Conservation (phyloP, 2,113 vertebrate species). For the Leptobrachium ailaonicum region DNA sequence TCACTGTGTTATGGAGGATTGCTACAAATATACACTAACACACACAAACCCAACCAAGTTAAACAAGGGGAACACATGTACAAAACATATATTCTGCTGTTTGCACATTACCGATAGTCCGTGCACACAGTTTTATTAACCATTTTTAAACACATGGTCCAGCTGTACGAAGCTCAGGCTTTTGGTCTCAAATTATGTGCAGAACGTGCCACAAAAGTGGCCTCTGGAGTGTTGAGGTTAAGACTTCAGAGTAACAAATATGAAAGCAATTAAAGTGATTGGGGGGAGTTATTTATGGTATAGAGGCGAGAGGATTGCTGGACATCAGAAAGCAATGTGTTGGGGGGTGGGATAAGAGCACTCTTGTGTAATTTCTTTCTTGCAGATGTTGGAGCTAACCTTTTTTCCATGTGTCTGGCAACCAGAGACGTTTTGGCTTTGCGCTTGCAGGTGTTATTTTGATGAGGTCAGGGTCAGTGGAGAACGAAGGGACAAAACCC, state of each 20-base stretch:
- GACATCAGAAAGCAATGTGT: slow-evolving; percentile 65
- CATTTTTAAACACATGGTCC: slow-evolving; percentile 6
- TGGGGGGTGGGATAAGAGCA: slow-evolving; percentile 55
- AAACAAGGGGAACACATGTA: too few relatives aligned
- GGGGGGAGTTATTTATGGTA: slow-evolving; percentile 74
- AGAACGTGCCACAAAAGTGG: slow-evolving; percentile 19
- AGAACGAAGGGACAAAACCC: slow-evolving; percentile 37
- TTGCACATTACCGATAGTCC: too few relatives aligned
- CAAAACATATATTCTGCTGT: too few relatives aligned
- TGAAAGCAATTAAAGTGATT: slow-evolving; percentile 83
- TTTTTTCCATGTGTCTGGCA: slow-evolving; percentile 74
- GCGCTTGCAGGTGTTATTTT: slow-evolving; percentile 71
- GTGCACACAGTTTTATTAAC: slow-evolving; percentile 2
- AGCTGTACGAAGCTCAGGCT: slow-evolving; percentile 14
- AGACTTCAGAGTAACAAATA: slow-evolving; percentile 72
- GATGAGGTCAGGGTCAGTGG: slow-evolving; percentile 46
- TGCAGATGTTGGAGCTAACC: slow-evolving; percentile 67
- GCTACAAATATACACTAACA: too few relatives aligned
- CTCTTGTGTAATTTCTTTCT: slow-evolving; percentile 48
- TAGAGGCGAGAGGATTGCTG: slow-evolving; percentile 70
- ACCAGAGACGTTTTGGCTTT: slow-evolving; percentile 60
- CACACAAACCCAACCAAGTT: too few relatives aligned
- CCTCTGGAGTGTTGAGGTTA: slow-evolving; percentile 47
- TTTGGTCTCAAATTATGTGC: slow-evolving; percentile 3
- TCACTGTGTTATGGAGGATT: too few relatives aligned